phyloP scores from a whole-genome alignment of 2,797 vertebrate species.

The Galagoides demidoff region DNA sequence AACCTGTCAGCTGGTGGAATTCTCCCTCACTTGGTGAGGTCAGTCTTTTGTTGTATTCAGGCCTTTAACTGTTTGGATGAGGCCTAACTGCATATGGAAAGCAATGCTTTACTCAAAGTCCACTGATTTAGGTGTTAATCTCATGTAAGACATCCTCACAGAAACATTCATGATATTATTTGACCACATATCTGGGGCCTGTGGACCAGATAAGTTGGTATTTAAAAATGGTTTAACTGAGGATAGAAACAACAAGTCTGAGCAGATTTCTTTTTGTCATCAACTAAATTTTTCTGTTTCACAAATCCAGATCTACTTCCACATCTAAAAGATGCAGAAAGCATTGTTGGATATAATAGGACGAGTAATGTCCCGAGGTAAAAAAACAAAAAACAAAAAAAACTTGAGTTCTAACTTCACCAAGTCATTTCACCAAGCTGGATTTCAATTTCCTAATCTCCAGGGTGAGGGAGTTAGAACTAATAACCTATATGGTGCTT shows the following conservation, averaged over 20 bases:
- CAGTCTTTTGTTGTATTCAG: neutral
- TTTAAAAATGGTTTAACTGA: neutral
- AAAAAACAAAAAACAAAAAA: neutral
- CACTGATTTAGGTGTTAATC: conserved; percentile 50
- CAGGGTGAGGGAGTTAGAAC: neutral
- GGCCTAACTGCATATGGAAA: neutral
- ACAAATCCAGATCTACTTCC: neutral
- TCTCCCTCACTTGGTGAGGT: neutral
- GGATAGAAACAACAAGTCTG: neutral
- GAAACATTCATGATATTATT: conserved; percentile 32
- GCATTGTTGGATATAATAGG: neutral
- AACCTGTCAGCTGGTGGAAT: neutral
- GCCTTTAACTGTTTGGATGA: neutral
- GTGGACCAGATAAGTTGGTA: neutral
- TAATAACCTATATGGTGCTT: neutral
- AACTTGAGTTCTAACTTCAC: neutral
- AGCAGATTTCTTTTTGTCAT: neutral
- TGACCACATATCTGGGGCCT: neutral
- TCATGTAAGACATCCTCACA: neutral
- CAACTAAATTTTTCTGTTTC: neutral
- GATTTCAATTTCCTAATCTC: neutral
- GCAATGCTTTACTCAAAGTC: conserved; percentile 13
- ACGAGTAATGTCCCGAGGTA: neutral
- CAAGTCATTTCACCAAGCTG: neutral
- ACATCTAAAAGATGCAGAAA: neutral